Evolutionary conservation across 2,888 invertebrate species (phyloP).

Genomic region (Lottia scabra): DNA sequence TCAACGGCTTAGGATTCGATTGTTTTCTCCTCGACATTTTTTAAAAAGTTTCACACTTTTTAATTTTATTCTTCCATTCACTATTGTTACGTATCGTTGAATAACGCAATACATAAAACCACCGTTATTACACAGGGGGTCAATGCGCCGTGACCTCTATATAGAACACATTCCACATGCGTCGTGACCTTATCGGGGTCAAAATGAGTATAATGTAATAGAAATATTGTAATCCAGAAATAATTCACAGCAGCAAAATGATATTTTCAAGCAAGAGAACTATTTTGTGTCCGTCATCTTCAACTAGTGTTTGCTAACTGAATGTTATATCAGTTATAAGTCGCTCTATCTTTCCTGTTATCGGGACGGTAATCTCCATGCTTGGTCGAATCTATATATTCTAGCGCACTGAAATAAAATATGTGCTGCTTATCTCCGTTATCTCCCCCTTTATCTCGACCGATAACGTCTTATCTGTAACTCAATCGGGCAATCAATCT

Average conservation of each 20-base stretch:
- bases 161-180: background rate
- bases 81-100: background rate
- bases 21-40: background rate
- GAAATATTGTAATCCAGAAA: background rate
- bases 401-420: conserved; percentile 1
- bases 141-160: background rate
- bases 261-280: background rate
- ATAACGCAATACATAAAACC: background rate
- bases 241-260: background rate
- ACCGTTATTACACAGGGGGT: background rate
- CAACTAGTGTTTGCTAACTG: background rate
- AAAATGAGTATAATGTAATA: background rate
- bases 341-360: background rate
- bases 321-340: background rate
- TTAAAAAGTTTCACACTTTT: background rate
- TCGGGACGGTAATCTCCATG: background rate
- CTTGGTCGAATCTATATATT: background rate
- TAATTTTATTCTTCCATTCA: background rate
- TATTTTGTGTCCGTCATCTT: background rate
- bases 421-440: background rate
- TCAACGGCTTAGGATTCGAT: background rate
- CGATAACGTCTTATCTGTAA: background rate
- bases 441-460: background rate
- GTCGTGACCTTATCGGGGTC: background rate
- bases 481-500: conserved; percentile 6